Evolutionary conservation across 2,797 vertebrate genomes (phyloP).

Genomic region (Oophaga sylvatica): DNA sequence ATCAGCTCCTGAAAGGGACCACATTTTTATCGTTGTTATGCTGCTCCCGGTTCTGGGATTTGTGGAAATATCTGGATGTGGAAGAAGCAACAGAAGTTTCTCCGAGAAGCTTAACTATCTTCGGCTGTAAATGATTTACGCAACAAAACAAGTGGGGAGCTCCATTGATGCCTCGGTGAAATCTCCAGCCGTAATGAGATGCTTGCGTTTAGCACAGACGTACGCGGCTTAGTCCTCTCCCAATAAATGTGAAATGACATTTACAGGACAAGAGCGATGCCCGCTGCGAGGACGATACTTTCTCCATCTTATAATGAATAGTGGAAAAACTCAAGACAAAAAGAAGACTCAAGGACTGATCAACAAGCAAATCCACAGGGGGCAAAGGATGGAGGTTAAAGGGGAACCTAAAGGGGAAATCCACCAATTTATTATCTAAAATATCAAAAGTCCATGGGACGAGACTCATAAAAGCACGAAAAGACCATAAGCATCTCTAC

Average conservation of each 20-base stretch:
- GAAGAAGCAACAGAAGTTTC: neutral
- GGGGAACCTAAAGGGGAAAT: neutral
- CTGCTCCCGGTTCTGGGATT: neutral
- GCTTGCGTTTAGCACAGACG: conserved; percentile 2
- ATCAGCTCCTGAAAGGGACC: neutral
- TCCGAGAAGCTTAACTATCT: neutral
- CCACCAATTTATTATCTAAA: no score
- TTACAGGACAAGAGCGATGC: conserved; percentile 15
- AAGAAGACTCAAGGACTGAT: neutral
- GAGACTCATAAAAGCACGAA: no score
- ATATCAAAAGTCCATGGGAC: no score
- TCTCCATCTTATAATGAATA: conserved; percentile 5
- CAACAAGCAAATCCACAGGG: neutral
- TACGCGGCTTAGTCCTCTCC: neutral
- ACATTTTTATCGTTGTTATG: neutral
- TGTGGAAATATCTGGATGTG: neutral
- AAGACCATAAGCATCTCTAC: no score
- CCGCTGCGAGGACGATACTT: neutral
- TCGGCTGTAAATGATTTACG: conserved; percentile 49
- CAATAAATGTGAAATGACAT: conserved; percentile 53
- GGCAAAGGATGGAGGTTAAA: no score
- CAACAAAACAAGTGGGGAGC: conserved; percentile 19
- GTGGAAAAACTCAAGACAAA: neutral
- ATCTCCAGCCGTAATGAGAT: conserved; percentile 41
- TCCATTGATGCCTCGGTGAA: neutral